Evolutionary conservation across 2,113 vertebrate species (phyloP).

Genomic region (Ifrita kowaldi): DNA sequence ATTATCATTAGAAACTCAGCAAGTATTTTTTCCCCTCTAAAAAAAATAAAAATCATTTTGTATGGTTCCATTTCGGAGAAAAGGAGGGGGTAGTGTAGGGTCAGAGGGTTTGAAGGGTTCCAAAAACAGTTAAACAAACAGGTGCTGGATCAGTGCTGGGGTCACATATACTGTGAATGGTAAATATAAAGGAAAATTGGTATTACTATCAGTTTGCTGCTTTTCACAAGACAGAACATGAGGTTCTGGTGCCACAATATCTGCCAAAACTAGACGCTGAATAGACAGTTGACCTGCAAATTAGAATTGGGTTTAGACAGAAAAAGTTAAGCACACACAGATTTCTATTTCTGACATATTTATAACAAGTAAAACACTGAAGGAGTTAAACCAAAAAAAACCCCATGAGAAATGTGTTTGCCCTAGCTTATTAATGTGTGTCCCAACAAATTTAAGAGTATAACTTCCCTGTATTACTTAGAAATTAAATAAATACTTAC

Average conservation of each 20-base stretch:
- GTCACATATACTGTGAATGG: not conserved
- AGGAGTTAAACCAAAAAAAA: not conserved
- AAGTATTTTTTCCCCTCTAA: not conserved
- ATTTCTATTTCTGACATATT: not conserved
- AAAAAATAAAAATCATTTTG: not conserved
- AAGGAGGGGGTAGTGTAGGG: not conserved
- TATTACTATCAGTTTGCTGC: constrained; percentile 55
- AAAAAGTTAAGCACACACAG: not conserved
- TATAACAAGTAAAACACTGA: not conserved
- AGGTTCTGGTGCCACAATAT: constrained; percentile 67
- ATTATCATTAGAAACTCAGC: not conserved
- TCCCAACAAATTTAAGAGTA: not conserved
- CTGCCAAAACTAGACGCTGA: constrained; percentile 47
- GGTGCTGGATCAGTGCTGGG: constrained; percentile 12
- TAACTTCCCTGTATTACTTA: not conserved
- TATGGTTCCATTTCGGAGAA: not conserved
- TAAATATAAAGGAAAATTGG: constrained; percentile 40
- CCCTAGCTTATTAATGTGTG: not conserved
- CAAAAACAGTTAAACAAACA: not conserved
- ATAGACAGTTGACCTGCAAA: constrained; percentile 60
- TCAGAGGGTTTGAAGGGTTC: not conserved
- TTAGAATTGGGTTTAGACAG: constrained; percentile 29
- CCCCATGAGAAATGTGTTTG: not conserved
- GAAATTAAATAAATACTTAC: not conserved
- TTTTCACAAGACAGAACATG: constrained; percentile 61